These are phyloP conservation scores for Hycleus phaleratus DNA, from an alignment of 1,140 invertebrate genomes.

Conservation along the genomic window DNA sequence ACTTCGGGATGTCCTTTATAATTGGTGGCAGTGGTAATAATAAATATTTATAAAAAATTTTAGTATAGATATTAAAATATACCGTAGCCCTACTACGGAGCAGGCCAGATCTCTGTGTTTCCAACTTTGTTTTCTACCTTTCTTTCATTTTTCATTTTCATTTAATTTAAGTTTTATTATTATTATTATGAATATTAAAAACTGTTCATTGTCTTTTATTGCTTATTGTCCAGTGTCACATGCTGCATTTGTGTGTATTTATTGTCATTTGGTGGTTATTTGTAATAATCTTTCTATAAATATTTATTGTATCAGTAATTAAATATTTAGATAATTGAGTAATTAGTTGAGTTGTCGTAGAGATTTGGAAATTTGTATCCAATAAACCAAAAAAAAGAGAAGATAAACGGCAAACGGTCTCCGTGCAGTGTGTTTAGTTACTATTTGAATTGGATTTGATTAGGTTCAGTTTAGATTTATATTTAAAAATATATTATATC, in stretches of 20 bases:
- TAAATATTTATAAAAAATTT: too few relatives aligned
- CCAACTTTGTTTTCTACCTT: constrained; percentile 14
- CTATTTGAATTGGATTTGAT: constrained; percentile 29
- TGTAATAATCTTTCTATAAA: constrained; percentile 33
- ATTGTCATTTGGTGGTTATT: constrained; percentile 42
- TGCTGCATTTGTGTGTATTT: constrained; percentile 41
- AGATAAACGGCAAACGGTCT: constrained; percentile 3
- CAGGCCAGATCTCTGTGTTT: constrained; percentile 26
- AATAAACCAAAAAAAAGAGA: background rate
- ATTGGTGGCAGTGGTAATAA: too few relatives aligned
- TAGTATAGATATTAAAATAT: background rate
- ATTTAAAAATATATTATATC: background rate
- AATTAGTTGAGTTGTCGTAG: constrained; percentile 38
- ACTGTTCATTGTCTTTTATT: constrained; percentile 38
- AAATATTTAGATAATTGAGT: constrained; percentile 28
- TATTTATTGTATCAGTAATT: constrained; percentile 39
- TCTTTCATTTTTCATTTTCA: constrained; percentile 24
- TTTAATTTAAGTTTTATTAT: constrained; percentile 25
- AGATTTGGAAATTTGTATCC: constrained; percentile 16
- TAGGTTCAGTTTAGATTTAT: constrained; percentile 29
- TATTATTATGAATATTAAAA: constrained; percentile 29
- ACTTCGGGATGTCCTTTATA: too few relatives aligned
- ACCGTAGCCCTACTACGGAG: background rate
- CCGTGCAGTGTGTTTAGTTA: constrained; percentile 26
- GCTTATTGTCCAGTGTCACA: constrained; percentile 43